Percentiles rank a stretch among this genome's conserved stretches.
Conservation (phyloP, 2,797 vertebrate genomes). For the Natrix natrix region DNA sequence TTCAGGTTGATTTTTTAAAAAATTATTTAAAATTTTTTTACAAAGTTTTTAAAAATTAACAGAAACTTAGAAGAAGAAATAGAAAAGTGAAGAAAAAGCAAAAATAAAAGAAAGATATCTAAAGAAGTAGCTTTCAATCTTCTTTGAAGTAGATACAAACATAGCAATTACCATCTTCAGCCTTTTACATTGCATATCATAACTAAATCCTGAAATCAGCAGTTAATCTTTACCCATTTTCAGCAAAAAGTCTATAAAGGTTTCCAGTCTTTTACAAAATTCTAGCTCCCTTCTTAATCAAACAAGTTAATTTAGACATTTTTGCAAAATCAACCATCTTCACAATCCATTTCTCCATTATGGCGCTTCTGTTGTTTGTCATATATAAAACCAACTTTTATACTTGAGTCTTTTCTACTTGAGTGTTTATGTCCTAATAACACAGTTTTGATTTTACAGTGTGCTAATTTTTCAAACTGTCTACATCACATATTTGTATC, state of each 20-base stretch:
- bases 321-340: background rate
- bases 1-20: background rate
- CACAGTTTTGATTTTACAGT: background rate
- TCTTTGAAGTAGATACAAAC: background rate
- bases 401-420: background rate
- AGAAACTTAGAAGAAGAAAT: background rate
- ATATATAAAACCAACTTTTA: background rate
- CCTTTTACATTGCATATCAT: background rate
- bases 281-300: background rate
- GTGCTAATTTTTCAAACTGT: background rate
- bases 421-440: background rate
- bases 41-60: background rate
- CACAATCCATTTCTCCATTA: background rate
- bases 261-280: background rate
- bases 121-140: background rate
- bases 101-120: background rate
- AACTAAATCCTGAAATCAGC: background rate
- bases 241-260: background rate
- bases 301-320: background rate
- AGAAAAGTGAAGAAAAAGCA: background rate
- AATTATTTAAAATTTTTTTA: background rate
- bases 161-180: background rate
- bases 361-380: background rate
- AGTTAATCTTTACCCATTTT: background rate
- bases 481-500: background rate